Base-by-base conservation (phyloP, 2,797 vertebrate species). In the Philypnodon macrostomus region DNA sequence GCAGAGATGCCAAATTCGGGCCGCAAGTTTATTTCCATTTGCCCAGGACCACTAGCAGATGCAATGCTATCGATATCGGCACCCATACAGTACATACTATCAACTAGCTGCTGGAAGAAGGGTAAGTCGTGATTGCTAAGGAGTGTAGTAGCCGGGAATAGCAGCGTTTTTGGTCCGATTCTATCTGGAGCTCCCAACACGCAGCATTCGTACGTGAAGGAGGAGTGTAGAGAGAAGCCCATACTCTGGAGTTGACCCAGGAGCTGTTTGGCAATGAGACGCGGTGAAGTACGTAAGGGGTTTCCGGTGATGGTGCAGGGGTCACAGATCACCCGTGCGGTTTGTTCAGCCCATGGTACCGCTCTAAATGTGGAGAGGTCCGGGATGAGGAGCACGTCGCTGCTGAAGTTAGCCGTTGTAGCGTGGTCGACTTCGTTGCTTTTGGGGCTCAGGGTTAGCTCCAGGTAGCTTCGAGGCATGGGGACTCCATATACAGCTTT, bases 141-240 rank as follows among this genome's bases (percentile, higher is more conserved):
- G 54, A 95, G 78, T 0, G 93, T 91, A 27, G 92, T 91, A 32
- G 92, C 91, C 0, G 95, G 94, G 57, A 98, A 95, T 67, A 93
- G 84, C 21, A 96, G 79, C 2, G 91, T 87, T 79, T 96, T 96
- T 1, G 95, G 91, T 60, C 92, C 92, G 38, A 94, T 86, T 5
- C 90, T 88, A 53, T 97, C 94, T 0, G 93, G 89, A n/a, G 92
- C 75, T 1, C 91, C 90, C 2, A 94, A 91, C 46, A 97, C 85
- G 23, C 92, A 95, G 80, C 95, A 97, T 75, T 98, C 93, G 1
- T 95, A 98, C 13, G 89, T 92, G 80, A 97, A 97, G 30, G 93
- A 91, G 1, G 93, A 91, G 44, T 87, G 76, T 41, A 97, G 57
- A 8, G 91, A 93, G 77, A 97, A 94, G 1, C 96, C 95, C 13